Evolutionary conservation across 2,113 vertebrate species (phyloP), one percentile per base, ranked within the genome.

Genomic region (Aegypius monachus): DNA sequence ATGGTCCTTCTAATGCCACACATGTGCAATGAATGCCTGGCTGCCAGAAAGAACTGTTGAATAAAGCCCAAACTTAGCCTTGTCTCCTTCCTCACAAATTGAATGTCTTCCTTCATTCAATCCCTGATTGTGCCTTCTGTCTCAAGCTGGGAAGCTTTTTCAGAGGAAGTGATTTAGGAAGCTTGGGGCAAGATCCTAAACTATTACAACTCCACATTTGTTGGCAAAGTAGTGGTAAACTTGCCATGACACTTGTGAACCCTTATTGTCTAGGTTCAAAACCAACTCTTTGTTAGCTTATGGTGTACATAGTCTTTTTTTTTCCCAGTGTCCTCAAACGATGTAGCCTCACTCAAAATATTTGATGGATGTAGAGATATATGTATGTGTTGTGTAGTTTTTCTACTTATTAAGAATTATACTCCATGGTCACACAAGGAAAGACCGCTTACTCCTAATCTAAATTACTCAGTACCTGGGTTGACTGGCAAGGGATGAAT

Each of bases 21-120:
- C 7, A 47, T 2, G 1, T 40, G 16, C 26, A 68, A 61, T 10
- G 36, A 70, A 70, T 0, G 0, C 14, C 22, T 36, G 0, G 18
- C 22, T 40, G 40, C 22, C 26, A 90, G 48, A 77, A 91, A 22
- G 10, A 78, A 25, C 50, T 52, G 45, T 55, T 84, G 50, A 81
- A 62, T 66, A 84, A 91, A n/a, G 34, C 31, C 19, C 10, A 36
- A 72, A 58, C 42, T 62, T 23, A 67, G n/a, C 16, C 38, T 59
- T 43, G 16, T 10, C 21, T 78, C 26, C 20, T 56, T 82, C 61
- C 27, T 58, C 16, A 34, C 25, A 58, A 52, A 48, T 5, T 9
- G 27, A 40, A 67, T 47, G 23, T 42, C 36, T 34, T 63, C 26
- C 27, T 77, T 84, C 25, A 48, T 79, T 79, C 58, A 31, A 2